These are phyloP conservation scores for Babylonia areolata DNA, from an alignment of 1,140 invertebrate species.

Conservation along the genomic window DNA sequence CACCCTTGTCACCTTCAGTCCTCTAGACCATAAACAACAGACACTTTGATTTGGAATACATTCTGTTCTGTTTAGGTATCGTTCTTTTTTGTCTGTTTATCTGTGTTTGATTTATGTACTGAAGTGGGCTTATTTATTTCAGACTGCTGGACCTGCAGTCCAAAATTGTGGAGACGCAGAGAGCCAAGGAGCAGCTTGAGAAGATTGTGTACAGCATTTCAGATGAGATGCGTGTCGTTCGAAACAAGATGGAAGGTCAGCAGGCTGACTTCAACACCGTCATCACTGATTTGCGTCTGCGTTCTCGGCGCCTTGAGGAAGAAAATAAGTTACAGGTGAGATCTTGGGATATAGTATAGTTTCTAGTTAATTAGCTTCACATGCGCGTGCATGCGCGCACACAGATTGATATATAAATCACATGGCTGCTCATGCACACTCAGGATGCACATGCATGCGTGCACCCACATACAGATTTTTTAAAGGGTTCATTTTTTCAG, in stretches of 20 bases:
- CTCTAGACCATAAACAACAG: too few species aligned
- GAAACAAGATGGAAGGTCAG: constrained; percentile 67
- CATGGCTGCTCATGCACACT: not conserved
- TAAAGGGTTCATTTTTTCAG: too few species aligned
- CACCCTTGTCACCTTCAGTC: too few species aligned
- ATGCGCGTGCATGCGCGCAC: not conserved
- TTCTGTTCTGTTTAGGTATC: too few species aligned
- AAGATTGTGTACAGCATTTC: constrained; percentile 62
- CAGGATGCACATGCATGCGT: not conserved
- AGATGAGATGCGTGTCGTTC: constrained; percentile 67
- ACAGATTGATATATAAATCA: not conserved
- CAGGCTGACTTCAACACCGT: constrained; percentile 59
- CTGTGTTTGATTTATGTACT: too few species aligned
- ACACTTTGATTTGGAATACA: too few species aligned
- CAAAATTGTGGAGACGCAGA: constrained; percentile 62
- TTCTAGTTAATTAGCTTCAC: too few species aligned
- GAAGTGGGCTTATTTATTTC: not conserved
- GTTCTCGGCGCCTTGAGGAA: constrained; percentile 69
- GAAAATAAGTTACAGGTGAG: constrained; percentile 68
- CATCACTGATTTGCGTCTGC: constrained; percentile 64
- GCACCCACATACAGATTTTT: too few species aligned
- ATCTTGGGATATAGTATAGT: not conserved
- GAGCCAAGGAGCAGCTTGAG: constrained; percentile 67
- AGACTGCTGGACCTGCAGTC: constrained; percentile 63
- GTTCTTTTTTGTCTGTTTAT: too few species aligned